Evolutionary conservation across 2,888 invertebrate genomes (phyloP).

Genomic region (Apamea epomidion): DNA sequence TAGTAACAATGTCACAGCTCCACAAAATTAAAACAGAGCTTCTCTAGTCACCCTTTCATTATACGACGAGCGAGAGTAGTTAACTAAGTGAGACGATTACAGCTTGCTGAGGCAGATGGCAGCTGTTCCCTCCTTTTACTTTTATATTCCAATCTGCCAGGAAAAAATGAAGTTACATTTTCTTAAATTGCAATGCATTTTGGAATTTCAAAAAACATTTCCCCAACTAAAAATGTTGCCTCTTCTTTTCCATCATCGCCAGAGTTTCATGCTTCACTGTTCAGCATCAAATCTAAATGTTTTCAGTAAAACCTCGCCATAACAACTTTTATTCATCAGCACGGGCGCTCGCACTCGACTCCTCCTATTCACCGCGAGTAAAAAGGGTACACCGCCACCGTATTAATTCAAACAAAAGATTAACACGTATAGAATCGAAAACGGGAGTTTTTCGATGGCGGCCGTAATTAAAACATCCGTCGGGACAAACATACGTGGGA

Average conservation of each 20-base stretch:
- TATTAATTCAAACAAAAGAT: slow-evolving; percentile 79
- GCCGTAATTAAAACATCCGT: slow-evolving; percentile 77
- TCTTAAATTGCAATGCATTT: slow-evolving; percentile 49
- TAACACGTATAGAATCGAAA: slow-evolving; percentile 75
- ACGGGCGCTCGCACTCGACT: slow-evolving; percentile 55
- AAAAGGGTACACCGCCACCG: slow-evolving; percentile 73
- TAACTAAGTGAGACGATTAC: slow-evolving; percentile 63
- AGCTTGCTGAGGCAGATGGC: slow-evolving; percentile 55
- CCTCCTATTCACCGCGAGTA: slow-evolving; percentile 71
- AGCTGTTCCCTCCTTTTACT: slow-evolving; percentile 54
- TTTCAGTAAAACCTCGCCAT: slow-evolving; percentile 55
- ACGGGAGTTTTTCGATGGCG: slow-evolving; percentile 74
- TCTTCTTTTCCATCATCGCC: slow-evolving; percentile 2
- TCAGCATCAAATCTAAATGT: slow-evolving; percentile 55
- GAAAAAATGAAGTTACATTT: slow-evolving; percentile 43
- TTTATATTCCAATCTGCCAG: slow-evolving; percentile 53
- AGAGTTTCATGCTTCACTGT: slow-evolving; percentile 33
- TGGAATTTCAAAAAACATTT: slow-evolving; percentile 31
- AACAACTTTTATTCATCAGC: slow-evolving; percentile 67
- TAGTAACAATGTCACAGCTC: slow-evolving; percentile 58
- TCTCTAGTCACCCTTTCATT: slow-evolving; percentile 57
- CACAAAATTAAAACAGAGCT: slow-evolving; percentile 49
- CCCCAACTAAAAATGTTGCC: slow-evolving; percentile 19
- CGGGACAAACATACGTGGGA: slow-evolving; percentile 68
- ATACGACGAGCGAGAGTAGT: slow-evolving; percentile 54